phyloP scores from a whole-genome alignment of 2,113 vertebrate species.

The Crotalus tigris region DNA sequence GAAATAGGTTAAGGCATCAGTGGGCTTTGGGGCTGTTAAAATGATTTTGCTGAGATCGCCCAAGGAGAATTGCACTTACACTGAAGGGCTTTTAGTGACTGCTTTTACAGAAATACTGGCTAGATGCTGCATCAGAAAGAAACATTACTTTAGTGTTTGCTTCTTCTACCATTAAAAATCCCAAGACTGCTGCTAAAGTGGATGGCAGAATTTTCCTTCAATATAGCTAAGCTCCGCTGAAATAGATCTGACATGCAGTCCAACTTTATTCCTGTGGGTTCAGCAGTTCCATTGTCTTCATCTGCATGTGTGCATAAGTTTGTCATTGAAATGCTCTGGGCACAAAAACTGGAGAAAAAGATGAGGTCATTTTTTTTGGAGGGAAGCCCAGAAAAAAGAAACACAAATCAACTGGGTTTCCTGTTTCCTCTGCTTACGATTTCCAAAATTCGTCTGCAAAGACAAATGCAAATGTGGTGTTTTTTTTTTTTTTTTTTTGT shows the following conservation, averaged over 20 bases:
- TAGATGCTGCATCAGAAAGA: not conserved
- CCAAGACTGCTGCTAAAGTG: not conserved
- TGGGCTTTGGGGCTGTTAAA: not conserved
- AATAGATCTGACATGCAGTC: not conserved
- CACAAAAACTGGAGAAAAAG: not conserved
- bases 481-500: not conserved
- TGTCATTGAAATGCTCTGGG: too few species aligned
- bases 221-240: not conserved
- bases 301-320: not conserved
- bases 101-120: not conserved
- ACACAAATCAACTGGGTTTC: not conserved
- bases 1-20: not conserved
- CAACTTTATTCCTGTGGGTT: not conserved
- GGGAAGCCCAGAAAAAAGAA: not conserved
- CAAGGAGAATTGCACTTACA: not conserved
- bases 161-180: constrained; percentile 1
- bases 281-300: not conserved
- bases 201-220: not conserved
- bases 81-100: not conserved
- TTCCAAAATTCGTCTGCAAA: not conserved
- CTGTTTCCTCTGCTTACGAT: not conserved
- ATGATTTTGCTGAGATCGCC: not conserved
- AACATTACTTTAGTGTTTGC: not conserved
- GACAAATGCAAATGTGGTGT: too few species aligned
- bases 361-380: not conserved